Evolutionary conservation across 2,113 vertebrate genomes (phyloP).

Genomic region (Rhinopithecus roxellana): DNA sequence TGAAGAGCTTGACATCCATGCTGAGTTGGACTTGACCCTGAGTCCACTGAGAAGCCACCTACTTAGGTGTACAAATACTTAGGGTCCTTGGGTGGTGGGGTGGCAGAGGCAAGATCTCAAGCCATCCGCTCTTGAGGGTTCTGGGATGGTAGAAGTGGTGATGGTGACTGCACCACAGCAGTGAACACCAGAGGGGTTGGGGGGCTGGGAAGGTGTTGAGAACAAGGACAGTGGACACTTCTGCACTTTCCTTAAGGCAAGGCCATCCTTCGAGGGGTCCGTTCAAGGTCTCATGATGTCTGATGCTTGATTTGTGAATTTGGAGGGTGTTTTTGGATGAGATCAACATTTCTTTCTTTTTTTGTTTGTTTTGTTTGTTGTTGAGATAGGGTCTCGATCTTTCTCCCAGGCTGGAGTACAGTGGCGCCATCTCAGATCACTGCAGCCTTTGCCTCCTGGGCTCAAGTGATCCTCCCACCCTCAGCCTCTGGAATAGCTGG

Average conservation of each 20-base stretch:
- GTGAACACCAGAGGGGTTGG: background rate
- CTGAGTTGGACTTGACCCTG: background rate
- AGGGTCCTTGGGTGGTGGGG: background rate
- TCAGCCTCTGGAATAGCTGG: too few relatives aligned
- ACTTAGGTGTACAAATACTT: background rate
- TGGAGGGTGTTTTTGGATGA: background rate
- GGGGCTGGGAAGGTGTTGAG: background rate
- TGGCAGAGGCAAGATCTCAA: background rate
- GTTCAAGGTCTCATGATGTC: background rate
- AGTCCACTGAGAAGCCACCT: background rate
- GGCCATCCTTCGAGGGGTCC: background rate
- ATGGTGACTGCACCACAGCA: background rate
- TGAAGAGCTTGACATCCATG: background rate
- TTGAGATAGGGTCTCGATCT: too few relatives aligned
- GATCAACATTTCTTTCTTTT: background rate
- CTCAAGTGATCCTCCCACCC: too few relatives aligned
- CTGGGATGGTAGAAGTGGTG: background rate
- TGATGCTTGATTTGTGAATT: background rate
- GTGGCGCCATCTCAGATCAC: too few relatives aligned
- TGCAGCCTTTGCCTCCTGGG: too few relatives aligned
- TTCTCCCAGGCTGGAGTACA: too few relatives aligned
- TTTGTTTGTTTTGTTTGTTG: too few relatives aligned
- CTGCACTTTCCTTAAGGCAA: background rate
- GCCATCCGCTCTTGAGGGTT: background rate
- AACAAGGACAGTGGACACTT: background rate